Base-by-base conservation (phyloP, 1,140 invertebrate species). In the Penaeus chinensis region DNA sequence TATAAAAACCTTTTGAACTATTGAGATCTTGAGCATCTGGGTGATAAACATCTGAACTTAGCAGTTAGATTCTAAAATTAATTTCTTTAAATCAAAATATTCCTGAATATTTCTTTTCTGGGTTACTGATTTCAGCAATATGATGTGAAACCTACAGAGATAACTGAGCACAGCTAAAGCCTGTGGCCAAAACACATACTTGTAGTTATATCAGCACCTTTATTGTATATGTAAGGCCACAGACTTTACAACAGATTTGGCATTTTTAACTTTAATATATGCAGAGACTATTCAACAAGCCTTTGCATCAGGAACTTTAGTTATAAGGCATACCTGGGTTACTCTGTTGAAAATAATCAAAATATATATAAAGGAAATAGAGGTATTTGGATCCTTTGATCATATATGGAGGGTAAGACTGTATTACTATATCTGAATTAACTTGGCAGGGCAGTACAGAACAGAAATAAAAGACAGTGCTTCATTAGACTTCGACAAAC, bases 281-380 rank as follows among this genome's bases (percentile, higher is more conserved):
- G 32, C 20, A 65, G 5, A 54, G 24, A 65, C 20, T 42, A 37
- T 66, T 65, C 62, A 61, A 83, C 32, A 71, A 47, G 66, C 32
- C 81, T 66, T 71, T 71, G 65, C 42, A 83, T 83, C 63, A 83
- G 81, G 81, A 83, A 83, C 81, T 83, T 83, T 71, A 24, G 71
- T 83, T 42, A 42, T 82, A 83, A 83, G 81, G 81, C 81, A 83
- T 83, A 83, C 81, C 66, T 71, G 22, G 32, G 42, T 66, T 71
- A 47, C 16, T 54, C 54, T 54, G 54, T 54, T 54, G 54, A 54
- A 42, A 54, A 54, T 54, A 54, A 54, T 54, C 54, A 54, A 54
- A 54, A 54, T 54, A 54, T 54, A 54, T 54, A 54, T 54, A 54
- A 54, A 54, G 54, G 54, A 54, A 54, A 54, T 54, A 54, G 54